Conservation (phyloP, 2,113 vertebrate genomes). For the Propithecus coquereli region DNA sequence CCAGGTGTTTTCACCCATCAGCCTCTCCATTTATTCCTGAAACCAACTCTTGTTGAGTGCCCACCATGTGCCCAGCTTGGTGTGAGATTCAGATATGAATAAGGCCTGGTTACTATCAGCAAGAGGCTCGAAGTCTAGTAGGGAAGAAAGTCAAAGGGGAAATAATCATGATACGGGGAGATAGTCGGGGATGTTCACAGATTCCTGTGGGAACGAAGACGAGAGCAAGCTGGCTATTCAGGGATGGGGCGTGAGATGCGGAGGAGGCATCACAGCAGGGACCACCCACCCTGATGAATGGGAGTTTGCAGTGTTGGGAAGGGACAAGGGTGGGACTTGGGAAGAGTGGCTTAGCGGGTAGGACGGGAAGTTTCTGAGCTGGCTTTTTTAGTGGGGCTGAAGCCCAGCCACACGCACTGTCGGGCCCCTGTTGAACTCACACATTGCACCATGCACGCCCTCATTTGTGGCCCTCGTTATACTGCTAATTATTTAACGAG, state of each 20-base stretch:
- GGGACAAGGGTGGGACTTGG: not conserved
- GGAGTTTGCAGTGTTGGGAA: not conserved
- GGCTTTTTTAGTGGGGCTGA: not conserved
- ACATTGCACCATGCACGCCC: not conserved
- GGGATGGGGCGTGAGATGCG: not conserved
- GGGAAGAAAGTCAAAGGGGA: not conserved
- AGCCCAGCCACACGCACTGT: not conserved
- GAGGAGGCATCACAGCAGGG: not conserved
- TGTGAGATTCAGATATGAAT: not conserved
- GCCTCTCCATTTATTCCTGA: not conserved
- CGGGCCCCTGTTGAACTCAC: not conserved
- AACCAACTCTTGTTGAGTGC: not conserved
- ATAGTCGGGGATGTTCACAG: not conserved
- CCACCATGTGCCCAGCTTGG: not conserved
- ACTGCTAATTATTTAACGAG: not conserved
- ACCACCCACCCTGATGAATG: not conserved
- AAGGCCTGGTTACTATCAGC: not conserved
- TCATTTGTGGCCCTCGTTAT: not conserved
- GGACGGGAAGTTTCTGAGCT: not conserved
- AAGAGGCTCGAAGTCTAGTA: not conserved
- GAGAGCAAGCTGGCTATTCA: not conserved
- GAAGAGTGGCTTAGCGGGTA: not conserved
- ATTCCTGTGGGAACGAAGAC: not conserved
- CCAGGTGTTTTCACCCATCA: not conserved
- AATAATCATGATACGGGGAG: fast-evolving